Evolutionary conservation across 2,888 invertebrate species (phyloP).

Genomic region (Parnassius smintheus): DNA sequence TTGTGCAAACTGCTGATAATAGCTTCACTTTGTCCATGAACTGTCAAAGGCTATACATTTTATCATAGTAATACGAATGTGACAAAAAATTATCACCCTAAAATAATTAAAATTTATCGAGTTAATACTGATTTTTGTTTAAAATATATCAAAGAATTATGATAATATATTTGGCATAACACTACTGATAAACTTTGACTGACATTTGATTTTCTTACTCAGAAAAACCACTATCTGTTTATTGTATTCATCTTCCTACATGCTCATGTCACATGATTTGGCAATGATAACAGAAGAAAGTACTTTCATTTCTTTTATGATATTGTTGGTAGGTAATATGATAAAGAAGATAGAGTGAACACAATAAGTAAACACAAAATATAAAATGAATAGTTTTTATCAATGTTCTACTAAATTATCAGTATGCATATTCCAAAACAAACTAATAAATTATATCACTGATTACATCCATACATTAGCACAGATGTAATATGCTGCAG

Average conservation of each 20-base stretch:
- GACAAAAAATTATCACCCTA: too few species aligned
- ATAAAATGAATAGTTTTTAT: constrained; percentile 4
- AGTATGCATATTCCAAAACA: not conserved
- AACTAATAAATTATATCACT: constrained; percentile 19
- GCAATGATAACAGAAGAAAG: not conserved
- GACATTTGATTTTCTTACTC: not conserved
- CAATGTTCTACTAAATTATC: constrained; percentile 4
- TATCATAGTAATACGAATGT: too few species aligned
- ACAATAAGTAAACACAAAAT: not conserved
- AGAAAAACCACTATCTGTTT: not conserved
- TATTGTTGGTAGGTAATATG: constrained; percentile 8
- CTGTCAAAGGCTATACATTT: too few species aligned
- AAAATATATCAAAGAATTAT: too few species aligned
- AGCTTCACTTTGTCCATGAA: too few species aligned
- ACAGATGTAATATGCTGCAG: not conserved
- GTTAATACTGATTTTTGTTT: too few species aligned
- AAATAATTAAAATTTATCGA: too few species aligned
- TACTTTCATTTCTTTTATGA: constrained; percentile 1
- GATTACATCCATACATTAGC: constrained; percentile 22
- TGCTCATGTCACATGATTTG: constrained; percentile 4
- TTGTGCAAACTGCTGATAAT: too few species aligned
- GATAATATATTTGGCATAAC: too few species aligned
- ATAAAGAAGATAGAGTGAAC: not conserved
- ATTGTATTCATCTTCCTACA: constrained; percentile 10
- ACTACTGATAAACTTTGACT: not conserved